A percentile compares a stretch with the other conserved stretches of the same genome.
phyloP scores from a whole-genome alignment of 2,888 invertebrate species.

The Eupithecia subfuscata region DNA sequence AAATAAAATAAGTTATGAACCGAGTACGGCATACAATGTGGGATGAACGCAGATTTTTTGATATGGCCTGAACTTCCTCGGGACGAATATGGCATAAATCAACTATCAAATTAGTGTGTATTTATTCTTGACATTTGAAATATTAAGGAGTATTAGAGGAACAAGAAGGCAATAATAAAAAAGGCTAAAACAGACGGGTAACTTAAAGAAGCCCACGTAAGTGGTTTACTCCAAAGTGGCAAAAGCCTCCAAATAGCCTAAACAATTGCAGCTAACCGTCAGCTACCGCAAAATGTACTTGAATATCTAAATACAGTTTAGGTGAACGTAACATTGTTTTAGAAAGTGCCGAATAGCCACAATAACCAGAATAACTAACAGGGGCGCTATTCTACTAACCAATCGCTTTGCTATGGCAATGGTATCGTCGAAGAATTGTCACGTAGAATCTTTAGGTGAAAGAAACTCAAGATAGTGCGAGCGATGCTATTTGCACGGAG shows the following conservation, averaged over 20 bases:
- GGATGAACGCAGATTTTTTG: too few species aligned
- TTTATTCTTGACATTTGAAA: too few species aligned
- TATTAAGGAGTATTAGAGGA: not conserved
- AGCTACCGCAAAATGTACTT: conserved; percentile 51
- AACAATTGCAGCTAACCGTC: not conserved
- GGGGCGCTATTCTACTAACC: not conserved
- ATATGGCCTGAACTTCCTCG: too few species aligned
- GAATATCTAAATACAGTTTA: conserved; percentile 67
- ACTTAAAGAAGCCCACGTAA: not conserved
- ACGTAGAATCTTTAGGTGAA: not conserved
- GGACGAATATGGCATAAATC: too few species aligned
- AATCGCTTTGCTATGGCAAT: not conserved
- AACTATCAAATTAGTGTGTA: too few species aligned
- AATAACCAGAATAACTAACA: conserved; percentile 52
- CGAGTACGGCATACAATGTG: too few species aligned
- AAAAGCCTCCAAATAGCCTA: not conserved
- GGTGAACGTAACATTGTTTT: conserved; percentile 74
- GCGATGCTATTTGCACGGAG: not conserved
- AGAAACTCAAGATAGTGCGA: not conserved
- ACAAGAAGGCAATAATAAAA: not conserved
- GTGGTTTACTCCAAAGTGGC: not conserved
- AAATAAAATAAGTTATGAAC: too few species aligned
- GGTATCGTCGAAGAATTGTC: not conserved
- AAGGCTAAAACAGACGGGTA: not conserved
- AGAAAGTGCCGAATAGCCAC: conserved; percentile 70